Percentiles rank a stretch among this genome's conserved stretches.
Evolutionary conservation across 2,888 invertebrate genomes (phyloP).

Genomic region (Ptilodon capucinus): DNA sequence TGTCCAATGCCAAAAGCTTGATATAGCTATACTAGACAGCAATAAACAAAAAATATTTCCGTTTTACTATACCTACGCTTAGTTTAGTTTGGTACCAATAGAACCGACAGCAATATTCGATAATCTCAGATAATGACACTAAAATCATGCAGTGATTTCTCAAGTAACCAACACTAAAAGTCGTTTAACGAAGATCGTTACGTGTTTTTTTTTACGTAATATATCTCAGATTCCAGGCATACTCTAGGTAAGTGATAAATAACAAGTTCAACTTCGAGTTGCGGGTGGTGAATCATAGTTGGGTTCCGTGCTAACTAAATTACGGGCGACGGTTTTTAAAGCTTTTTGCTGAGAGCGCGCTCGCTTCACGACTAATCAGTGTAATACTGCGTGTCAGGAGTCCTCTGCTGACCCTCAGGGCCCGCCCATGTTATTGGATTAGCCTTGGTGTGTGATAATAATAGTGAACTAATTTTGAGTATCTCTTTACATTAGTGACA

Average conservation of each 20-base stretch:
- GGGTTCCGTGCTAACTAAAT: conserved; percentile 63
- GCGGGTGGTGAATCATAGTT: conserved; percentile 40
- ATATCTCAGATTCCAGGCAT: neutral
- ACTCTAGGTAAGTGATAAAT: conserved; percentile 10
- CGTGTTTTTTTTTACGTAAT: neutral
- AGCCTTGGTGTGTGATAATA: conserved; percentile 16
- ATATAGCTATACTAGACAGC: too few species aligned
- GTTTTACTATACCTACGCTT: too few species aligned
- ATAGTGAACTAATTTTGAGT: neutral
- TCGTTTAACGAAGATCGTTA: neutral
- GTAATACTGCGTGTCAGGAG: conserved; percentile 63
- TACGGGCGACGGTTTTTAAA: conserved; percentile 73
- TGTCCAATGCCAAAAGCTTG: too few species aligned
- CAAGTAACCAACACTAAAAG: neutral
- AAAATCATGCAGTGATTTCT: too few species aligned
- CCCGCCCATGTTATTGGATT: conserved; percentile 47
- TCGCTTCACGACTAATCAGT: conserved; percentile 67
- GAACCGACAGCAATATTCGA: too few species aligned
- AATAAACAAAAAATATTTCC: too few species aligned
- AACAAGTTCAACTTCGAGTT: conserved; percentile 26
- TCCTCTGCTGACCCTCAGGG: conserved; percentile 30
- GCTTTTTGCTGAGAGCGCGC: conserved; percentile 66
- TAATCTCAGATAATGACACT: too few species aligned
- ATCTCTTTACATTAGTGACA: neutral
- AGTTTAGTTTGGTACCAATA: too few species aligned